Evolutionary conservation across 2,888 invertebrate genomes (phyloP), one percentile per base, ranked within the genome.

Genomic region (Heliconius ethilla): DNA sequence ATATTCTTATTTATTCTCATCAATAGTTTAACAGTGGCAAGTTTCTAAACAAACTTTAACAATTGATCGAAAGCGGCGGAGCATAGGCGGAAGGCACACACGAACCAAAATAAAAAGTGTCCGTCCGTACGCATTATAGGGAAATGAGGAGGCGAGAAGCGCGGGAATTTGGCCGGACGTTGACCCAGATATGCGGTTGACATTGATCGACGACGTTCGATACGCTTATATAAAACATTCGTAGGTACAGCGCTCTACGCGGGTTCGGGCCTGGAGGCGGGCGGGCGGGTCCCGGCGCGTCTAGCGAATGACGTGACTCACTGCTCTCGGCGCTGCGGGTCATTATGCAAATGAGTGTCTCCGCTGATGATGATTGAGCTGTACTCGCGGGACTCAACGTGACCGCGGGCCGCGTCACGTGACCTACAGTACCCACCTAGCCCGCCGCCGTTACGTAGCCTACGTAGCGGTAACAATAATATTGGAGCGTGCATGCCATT

Each of bases 151-250:
- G 83, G 79, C 83, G 89, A 88, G 85, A 86, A 87, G 88, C 87
- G 90, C 88, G 89, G 92, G 92, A 92, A 91, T 92, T 91, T 89
- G 90, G 88, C 85, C 91, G 92, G 92, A 88, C 92, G 92, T 91
- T 93, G 93, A 94, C 93, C 93, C 87, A 94, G 91, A 93, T 94
- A 93, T 92, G 91, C 90, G 91, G 92, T 90, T 93, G 93, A 94
- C 93, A 94, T 93, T 94, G 93, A 94, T 94, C 93, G 92, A 93
- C 91, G 92, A 91, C 88, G 89, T 89, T 87, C 90, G 88, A 90
- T 91, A 90, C 90, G 89, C 88, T 87, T 87, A 86, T 88, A 91
- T 89, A 89, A 89, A 90, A 89, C 90, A 90, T 89, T 87, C 86
- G 88, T 33, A 33, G 33, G 33, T 88, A 82, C 82, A 80, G 81